Percentiles rank a stretch among this genome's conserved stretches.
phyloP scores from a whole-genome alignment of 2,113 vertebrate genomes.

The Notarius quadriscutis region DNA sequence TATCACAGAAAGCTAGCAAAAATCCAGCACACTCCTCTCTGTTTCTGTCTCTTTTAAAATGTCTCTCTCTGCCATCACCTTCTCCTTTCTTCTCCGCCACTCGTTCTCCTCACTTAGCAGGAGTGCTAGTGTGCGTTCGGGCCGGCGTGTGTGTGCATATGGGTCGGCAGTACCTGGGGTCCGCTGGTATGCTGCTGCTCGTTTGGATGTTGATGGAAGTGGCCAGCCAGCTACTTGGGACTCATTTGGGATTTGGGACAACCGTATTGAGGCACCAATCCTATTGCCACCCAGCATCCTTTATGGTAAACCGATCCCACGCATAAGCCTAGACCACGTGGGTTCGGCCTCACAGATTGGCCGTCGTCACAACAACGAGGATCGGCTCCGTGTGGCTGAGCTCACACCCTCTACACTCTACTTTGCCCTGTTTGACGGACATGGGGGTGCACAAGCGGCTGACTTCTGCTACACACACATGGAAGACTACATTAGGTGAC shows the following conservation, averaged over 20 bases:
- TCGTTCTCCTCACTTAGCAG: constrained; percentile 6
- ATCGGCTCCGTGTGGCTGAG: constrained; percentile 81
- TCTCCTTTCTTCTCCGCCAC: constrained; percentile 37
- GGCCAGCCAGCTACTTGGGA: constrained; percentile 73
- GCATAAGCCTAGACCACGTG: constrained; percentile 83
- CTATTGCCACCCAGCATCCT: constrained; percentile 91
- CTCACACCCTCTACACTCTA: constrained; percentile 81
- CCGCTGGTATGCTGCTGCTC: constrained; percentile 23
- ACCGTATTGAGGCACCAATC: constrained; percentile 94
- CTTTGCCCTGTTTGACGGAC: constrained; percentile 94
- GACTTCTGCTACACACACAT: constrained; percentile 93
- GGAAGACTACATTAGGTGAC: constrained; percentile 84
- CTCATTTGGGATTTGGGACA: constrained; percentile 97
- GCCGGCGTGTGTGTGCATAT: neutral
- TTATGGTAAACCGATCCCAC: constrained; percentile 91
- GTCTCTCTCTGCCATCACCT: constrained; percentile 6
- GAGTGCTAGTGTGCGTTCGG: neutral
- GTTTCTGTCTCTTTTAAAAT: constrained; percentile 8
- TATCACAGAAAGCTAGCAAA: neutral
- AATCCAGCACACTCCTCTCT: neutral
- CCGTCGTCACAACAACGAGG: constrained; percentile 89
- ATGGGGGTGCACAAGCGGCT: constrained; percentile 86
- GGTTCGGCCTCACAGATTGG: constrained; percentile 87
- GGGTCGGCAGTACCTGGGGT: neutral
- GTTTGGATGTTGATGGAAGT: constrained; percentile 17